Percentiles rank a stretch among this genome's conserved stretches.
These are phyloP conservation scores for Drosophila meridiana DNA, from an alignment of 2,888 invertebrate species.

Conservation along the genomic window DNA sequence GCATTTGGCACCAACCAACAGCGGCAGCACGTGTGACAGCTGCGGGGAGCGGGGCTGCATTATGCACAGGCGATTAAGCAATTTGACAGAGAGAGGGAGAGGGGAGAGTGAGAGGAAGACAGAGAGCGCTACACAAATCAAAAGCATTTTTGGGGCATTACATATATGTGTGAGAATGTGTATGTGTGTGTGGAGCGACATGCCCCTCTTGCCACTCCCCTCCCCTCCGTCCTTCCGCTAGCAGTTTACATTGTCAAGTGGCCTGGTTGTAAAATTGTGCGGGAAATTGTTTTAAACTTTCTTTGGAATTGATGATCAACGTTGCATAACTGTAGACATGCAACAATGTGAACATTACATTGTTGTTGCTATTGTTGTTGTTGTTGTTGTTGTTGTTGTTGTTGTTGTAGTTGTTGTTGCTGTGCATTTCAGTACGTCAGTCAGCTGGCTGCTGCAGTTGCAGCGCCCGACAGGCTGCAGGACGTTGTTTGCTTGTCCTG, in stretches of 20 bases:
- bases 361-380: slow-evolving; percentile 38
- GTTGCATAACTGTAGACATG: slow-evolving; percentile 62
- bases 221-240: slow-evolving; percentile 17
- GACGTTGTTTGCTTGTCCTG: slow-evolving; percentile 48
- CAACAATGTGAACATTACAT: slow-evolving; percentile 60
- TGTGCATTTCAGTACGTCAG: slow-evolving; percentile 23
- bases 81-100: slow-evolving; percentile 37
- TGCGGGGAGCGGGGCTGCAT: slow-evolving; percentile 46
- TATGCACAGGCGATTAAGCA: slow-evolving; percentile 73
- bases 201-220: background rate
- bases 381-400: slow-evolving; percentile 14
- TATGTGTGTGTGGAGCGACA: too few relatives aligned
- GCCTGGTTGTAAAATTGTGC: slow-evolving; percentile 63
- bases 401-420: slow-evolving; percentile 17
- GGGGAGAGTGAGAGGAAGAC: background rate
- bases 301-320: slow-evolving; percentile 60
- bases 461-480: slow-evolving; percentile 13
- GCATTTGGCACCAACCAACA: slow-evolving; percentile 44
- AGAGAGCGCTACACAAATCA: slow-evolving; percentile 51
- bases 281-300: slow-evolving; percentile 69
- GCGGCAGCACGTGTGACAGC: slow-evolving; percentile 27
- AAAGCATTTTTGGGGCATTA: slow-evolving; percentile 61
- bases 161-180: slow-evolving; percentile 32
- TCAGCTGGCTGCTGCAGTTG: slow-evolving; percentile 23
- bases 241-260: slow-evolving; percentile 65